These are phyloP conservation scores for Entomobrya proxima DNA, from an alignment of 2,888 invertebrate genomes.

Conservation along the genomic window DNA sequence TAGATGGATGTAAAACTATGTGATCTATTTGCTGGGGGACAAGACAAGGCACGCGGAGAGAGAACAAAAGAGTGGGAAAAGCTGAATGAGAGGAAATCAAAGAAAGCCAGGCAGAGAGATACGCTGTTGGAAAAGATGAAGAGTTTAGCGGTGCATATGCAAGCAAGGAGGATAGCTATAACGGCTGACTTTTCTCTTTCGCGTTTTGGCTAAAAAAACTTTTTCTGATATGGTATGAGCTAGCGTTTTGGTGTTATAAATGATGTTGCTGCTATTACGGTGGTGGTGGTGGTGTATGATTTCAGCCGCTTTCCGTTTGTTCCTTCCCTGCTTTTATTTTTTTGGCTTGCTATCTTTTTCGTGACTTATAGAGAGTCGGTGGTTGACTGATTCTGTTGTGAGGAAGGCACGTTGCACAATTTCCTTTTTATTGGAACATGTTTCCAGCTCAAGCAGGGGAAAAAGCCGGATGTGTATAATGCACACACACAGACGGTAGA, in stretches of 20 bases:
- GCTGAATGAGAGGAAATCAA: background rate
- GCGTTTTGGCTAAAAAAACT: background rate
- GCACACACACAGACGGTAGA: too few species aligned
- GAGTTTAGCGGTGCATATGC: background rate
- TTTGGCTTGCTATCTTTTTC: background rate
- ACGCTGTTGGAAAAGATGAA: background rate
- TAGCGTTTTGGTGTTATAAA: background rate
- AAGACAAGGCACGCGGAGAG: too few species aligned
- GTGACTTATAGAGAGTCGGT: background rate
- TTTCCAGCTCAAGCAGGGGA: too few species aligned
- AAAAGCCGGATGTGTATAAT: too few species aligned
- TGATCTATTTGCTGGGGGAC: background rate
- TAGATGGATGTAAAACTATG: background rate
- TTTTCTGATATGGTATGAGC: background rate
- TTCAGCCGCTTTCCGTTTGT: too few species aligned
- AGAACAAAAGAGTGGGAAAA: background rate
- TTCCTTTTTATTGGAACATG: background rate
- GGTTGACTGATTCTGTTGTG: background rate
- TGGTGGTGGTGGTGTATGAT: too few species aligned
- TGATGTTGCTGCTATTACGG: too few species aligned
- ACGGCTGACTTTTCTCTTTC: background rate
- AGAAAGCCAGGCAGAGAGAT: background rate
- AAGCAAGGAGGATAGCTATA: background rate
- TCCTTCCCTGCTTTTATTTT: too few species aligned
- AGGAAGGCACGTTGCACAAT: background rate